These are phyloP conservation scores for Pentamera pediparva DNA, from an alignment of 53 echinoderm and acorn worm genomes.

Conservation along the genomic window DNA sequence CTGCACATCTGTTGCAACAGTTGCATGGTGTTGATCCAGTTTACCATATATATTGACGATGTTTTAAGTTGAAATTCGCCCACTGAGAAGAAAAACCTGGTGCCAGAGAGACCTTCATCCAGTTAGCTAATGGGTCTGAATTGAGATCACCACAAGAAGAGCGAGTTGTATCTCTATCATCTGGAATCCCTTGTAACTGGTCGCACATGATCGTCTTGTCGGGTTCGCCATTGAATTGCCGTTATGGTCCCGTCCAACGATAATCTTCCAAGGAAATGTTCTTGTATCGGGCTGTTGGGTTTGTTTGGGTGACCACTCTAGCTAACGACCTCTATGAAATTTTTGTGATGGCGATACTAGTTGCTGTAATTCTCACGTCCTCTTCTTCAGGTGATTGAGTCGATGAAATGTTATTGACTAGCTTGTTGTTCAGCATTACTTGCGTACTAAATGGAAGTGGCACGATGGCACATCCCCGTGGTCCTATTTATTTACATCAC, in stretches of 20 bases:
- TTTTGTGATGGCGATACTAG: slow-evolving; percentile 9
- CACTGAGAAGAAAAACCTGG: slow-evolving; percentile 42
- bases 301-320: slow-evolving; percentile 25
- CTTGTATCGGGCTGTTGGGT: slow-evolving; percentile 17
- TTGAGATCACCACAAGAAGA: slow-evolving; percentile 42
- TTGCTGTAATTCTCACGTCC: neutral
- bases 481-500: neutral
- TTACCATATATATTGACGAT: slow-evolving; percentile 7
- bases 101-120: slow-evolving; percentile 63
- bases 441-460: slow-evolving; percentile 25
- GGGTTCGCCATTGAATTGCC: slow-evolving; percentile 22
- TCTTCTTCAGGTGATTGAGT: slow-evolving; percentile 21
- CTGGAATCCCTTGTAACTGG: slow-evolving; percentile 7
- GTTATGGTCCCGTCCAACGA: slow-evolving; percentile 36
- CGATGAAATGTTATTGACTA: slow-evolving; percentile 18
- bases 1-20: slow-evolving; percentile 39
- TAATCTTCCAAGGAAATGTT: slow-evolving; percentile 28
- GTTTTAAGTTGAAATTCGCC: slow-evolving; percentile 43
- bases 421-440: slow-evolving; percentile 44
- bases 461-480: slow-evolving; percentile 21
- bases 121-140: slow-evolving; percentile 16
- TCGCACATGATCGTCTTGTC: slow-evolving; percentile 18
- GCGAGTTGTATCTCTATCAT: slow-evolving; percentile 30
- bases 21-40: neutral
- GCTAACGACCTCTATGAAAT: slow-evolving; percentile 36